Base-by-base conservation (phyloP, 2,888 invertebrate genomes). In the Minunthozetes semirufus region DNA sequence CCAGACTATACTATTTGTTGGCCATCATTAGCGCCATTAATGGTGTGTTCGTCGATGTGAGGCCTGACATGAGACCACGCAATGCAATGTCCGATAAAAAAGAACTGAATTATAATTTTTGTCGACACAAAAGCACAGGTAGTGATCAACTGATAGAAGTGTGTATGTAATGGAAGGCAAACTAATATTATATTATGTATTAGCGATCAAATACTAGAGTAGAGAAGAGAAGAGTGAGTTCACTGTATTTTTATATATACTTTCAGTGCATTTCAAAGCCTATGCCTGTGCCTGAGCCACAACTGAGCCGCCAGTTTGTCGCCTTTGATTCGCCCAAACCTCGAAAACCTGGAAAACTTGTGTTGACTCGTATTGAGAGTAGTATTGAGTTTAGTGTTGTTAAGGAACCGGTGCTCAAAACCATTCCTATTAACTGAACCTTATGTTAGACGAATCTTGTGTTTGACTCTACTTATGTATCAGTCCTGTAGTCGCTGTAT, bases 271-370 rank as follows among this genome's bases (percentile, higher is more conserved):
- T 48, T 48, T 48, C 6, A 50, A 4, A 50, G 33, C 33, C 33
- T 33, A 8, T 5, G 33, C n/a, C 46, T 46, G 46, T 15, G 15
- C 46, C 15, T 46, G 46, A 9, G 15, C 11, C 15, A 53, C 17
- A n/a, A 11, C 53, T 19, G 53, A 53, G 42, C 42, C 56, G 56
- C 56, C 56, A 59, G 56, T 59, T 59, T 59, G 56, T 59, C 56
- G 33, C 33, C 33, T 59, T 25, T 19, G 25, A 22, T 59, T 25
- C 19, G 56, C 56, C 25, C 25, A 48, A 48, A 48, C 48, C 48
- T 48, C 48, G 6, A n/a, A 59, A 59, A 59, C 56, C 56, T 59
- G 56, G 56, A 17, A 22, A 19, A 59, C 11, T 13, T 19, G 19
- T 19, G 11, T 11, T 59, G 56, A 59, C 17, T 59, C 25, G 56